Percentiles rank a stretch among this genome's conserved stretches.
Evolutionary conservation across 1,140 invertebrate species (phyloP).

Genomic region (Polypedilum pembai): DNA sequence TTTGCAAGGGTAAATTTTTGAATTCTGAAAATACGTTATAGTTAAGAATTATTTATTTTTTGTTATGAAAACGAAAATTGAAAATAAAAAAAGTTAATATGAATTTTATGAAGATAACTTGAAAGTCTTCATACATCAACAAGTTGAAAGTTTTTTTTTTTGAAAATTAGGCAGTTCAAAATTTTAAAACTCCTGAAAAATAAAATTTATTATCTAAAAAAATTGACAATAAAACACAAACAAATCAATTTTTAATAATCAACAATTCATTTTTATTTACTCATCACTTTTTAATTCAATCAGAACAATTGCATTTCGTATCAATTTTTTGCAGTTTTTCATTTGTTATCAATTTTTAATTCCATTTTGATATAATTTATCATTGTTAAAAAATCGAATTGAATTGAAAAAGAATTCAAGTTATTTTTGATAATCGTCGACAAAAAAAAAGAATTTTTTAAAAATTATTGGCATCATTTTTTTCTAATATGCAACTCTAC

Average conservation of each 20-base stretch:
- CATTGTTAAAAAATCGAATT: no score
- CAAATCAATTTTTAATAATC: background rate
- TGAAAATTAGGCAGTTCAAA: no score
- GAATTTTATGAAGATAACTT: no score
- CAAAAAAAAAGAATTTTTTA: background rate
- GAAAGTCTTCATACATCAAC: no score
- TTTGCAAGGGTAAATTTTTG: no score
- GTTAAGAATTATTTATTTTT: no score
- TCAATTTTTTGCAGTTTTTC: background rate
- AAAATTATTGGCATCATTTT: background rate
- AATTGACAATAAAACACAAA: background rate
- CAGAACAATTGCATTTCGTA: background rate
- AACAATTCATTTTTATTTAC: constrained; percentile 4
- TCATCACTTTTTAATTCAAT: constrained; percentile 18
- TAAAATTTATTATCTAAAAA: background rate
- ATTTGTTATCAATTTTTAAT: background rate
- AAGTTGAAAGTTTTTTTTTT: no score
- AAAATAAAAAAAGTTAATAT: no score
- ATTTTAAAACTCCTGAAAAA: no score
- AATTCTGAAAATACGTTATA: no score
- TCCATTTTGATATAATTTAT: background rate
- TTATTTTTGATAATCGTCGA: background rate
- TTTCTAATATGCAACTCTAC: background rate
- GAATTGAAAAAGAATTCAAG: no score
- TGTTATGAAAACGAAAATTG: no score